A percentile compares a stretch with the other conserved stretches of the same genome.
Evolutionary conservation across 2,113 vertebrate genomes (phyloP).

Genomic region (Polypterus senegalus): DNA sequence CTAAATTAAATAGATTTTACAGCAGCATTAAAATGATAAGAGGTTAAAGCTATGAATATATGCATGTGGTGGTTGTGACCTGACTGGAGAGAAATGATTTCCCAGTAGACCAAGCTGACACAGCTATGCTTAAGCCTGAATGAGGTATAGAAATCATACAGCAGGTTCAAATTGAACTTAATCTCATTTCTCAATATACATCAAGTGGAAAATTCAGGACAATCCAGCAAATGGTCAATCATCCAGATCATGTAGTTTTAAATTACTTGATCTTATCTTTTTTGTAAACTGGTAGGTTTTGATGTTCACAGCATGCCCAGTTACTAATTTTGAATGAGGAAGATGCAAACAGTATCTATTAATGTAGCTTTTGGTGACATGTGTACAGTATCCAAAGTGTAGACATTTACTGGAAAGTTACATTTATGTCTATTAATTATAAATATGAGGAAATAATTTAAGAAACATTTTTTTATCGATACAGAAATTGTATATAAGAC

Average conservation of each 20-base stretch:
- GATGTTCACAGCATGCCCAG: too few relatives aligned
- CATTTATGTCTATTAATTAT: too few relatives aligned
- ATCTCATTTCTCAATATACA: constrained; percentile 48
- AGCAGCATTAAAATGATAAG: constrained; percentile 52
- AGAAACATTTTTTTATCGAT: too few relatives aligned
- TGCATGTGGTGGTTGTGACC: constrained; percentile 63
- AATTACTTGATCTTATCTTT: constrained; percentile 14
- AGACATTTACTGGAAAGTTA: too few relatives aligned
- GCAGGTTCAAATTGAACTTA: constrained; percentile 66
- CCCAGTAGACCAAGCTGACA: constrained; percentile 57
- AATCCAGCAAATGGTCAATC: constrained; percentile 60
- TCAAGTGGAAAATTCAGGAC: constrained; percentile 38
- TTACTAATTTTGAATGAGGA: too few relatives aligned
- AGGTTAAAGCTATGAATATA: constrained; percentile 74
- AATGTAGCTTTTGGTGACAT: too few relatives aligned
- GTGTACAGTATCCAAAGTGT: too few relatives aligned
- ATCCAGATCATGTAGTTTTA: constrained; percentile 44
- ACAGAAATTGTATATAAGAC: too few relatives aligned
- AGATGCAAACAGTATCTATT: too few relatives aligned
- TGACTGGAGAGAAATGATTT: constrained; percentile 68
- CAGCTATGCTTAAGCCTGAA: constrained; percentile 47
- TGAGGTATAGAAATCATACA: constrained; percentile 58
- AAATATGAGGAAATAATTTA: too few relatives aligned
- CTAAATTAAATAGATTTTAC: constrained; percentile 61
- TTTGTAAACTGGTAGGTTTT: constrained; percentile 7